phyloP scores from a whole-genome alignment of 1,140 invertebrate genomes.

The Cherax quadricarinatus region DNA sequence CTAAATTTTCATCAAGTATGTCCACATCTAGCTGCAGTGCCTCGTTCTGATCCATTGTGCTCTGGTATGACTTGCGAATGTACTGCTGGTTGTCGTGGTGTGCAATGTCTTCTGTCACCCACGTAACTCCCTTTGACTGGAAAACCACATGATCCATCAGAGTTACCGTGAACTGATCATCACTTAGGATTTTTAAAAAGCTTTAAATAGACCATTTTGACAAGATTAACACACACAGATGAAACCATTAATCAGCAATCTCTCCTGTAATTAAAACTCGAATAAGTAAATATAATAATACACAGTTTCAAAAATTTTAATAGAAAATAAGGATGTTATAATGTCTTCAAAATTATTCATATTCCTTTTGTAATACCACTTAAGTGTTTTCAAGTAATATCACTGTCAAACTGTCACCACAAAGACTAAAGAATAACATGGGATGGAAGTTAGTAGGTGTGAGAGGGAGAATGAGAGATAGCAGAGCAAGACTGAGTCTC shows the following conservation, averaged over 20 bases:
- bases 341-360: not conserved
- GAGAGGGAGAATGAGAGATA: not conserved
- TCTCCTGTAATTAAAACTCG: slow-evolving; percentile 6
- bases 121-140: slow-evolving; percentile 43
- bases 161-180: slow-evolving; percentile 36
- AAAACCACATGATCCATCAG: slow-evolving; percentile 47
- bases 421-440: not conserved
- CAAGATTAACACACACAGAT: not conserved
- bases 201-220: not conserved
- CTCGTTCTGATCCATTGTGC: slow-evolving; percentile 36
- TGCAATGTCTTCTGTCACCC: slow-evolving; percentile 50
- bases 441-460: not conserved
- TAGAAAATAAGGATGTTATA: not conserved
- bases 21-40: slow-evolving; percentile 42
- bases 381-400: not conserved
- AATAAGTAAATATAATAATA: not conserved
- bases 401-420: not conserved
- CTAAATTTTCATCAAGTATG: not conserved
- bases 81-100: slow-evolving; percentile 44
- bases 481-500: not conserved
- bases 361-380: not conserved
- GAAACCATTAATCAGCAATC: not conserved
- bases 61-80: slow-evolving; percentile 38
- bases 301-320: not conserved
- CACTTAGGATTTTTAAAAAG: slow-evolving; percentile 5